Conservation (phyloP, 1,140 invertebrate species). For the Ylistrum balloti region DNA sequence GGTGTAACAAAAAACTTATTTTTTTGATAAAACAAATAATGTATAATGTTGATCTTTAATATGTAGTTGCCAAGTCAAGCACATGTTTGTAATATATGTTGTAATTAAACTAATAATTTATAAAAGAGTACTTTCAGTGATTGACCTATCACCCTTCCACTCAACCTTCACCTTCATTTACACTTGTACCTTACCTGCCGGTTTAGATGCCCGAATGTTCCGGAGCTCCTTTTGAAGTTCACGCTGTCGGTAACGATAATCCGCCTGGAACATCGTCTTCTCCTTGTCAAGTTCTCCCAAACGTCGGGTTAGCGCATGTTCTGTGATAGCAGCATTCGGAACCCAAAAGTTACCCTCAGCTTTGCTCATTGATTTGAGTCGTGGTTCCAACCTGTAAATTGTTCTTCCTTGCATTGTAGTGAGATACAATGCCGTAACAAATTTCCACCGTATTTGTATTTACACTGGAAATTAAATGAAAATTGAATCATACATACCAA, state of each 20-base stretch:
- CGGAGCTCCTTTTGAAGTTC: not conserved
- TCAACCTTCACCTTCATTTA: no score
- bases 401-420: slow-evolving; percentile 13
- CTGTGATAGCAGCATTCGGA: not conserved
- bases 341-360: not conserved
- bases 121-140: no score
- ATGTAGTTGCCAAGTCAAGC: no score
- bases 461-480: no score
- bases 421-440: not conserved
- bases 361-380: slow-evolving; percentile 1
- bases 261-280: not conserved
- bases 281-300: slow-evolving; percentile 4
- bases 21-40: no score
- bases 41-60: no score
- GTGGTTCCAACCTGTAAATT: not conserved
- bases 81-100: no score
- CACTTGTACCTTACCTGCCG: not conserved
- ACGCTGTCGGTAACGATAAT: not conserved
- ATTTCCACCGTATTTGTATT: no score
- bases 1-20: no score
- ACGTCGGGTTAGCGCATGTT: not conserved
- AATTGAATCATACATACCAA: no score
- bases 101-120: no score
- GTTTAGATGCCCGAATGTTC: not conserved
- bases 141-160: no score